phyloP scores from a whole-genome alignment of 2,797 vertebrate genomes.

The Chelmon rostratus region DNA sequence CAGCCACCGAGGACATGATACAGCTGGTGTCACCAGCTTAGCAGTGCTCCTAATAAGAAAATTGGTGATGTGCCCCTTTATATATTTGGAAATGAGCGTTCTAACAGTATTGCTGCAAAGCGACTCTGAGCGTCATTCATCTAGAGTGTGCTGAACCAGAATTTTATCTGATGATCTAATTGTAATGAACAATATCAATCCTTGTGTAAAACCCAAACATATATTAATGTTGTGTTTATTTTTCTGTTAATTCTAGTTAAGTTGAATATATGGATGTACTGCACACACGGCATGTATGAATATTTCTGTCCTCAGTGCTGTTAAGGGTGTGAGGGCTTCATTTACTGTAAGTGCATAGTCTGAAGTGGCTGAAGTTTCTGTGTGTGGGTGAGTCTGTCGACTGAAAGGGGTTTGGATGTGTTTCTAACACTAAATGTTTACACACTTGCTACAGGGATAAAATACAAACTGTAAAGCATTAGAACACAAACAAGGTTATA shows the following conservation, averaged over 20 bases:
- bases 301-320: background rate
- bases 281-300: background rate
- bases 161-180: background rate
- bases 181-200: background rate
- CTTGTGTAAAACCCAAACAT: background rate
- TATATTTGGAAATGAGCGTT: conserved; percentile 3
- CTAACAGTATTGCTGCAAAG: background rate
- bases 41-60: background rate
- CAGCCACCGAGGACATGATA: background rate
- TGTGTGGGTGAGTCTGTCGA: conserved; percentile 18
- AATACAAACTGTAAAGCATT: conserved; percentile 27
- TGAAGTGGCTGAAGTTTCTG: conserved; percentile 5
- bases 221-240: background rate
- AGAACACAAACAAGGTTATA: conserved; percentile 33
- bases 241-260: background rate
- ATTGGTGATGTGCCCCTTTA: background rate
- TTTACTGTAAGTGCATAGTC: conserved; percentile 43
- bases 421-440: conserved; percentile 32
- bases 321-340: conserved; percentile 3
- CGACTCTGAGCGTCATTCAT: conserved; percentile 5
- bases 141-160: background rate
- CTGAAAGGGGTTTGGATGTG: conserved; percentile 1
- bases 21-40: background rate
- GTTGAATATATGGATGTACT: background rate
- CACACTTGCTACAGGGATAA: conserved; percentile 7